phyloP scores from a whole-genome alignment of 2,888 invertebrate genomes.

The Agrochola macilenta region DNA sequence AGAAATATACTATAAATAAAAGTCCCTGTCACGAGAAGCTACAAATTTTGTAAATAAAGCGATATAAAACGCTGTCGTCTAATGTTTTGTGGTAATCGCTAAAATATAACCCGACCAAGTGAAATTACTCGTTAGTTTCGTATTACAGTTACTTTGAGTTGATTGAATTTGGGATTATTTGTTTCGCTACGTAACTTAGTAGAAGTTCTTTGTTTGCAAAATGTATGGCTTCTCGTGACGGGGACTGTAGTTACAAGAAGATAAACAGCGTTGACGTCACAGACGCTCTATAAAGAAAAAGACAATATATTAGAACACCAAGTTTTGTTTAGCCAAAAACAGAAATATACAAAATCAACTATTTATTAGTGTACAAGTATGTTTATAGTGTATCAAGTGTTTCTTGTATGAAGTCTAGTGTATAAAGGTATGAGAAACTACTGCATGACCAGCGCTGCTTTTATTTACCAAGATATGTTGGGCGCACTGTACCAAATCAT shows the following conservation, averaged over 20 bases:
- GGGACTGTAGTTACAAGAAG: background rate
- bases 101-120: too few species aligned
- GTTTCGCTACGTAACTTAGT: too few species aligned
- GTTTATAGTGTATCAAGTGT: background rate
- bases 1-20: constrained; percentile 28
- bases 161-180: too few species aligned
- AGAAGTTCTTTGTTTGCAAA: too few species aligned
- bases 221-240: too few species aligned
- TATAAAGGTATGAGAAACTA: background rate
- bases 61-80: too few species aligned
- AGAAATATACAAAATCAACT: constrained; percentile 40
- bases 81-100: too few species aligned
- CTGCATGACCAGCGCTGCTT: background rate
- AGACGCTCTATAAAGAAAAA: constrained; percentile 6
- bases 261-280: constrained; percentile 29
- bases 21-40: too few species aligned
- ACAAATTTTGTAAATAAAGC: too few species aligned
- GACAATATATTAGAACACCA: background rate
- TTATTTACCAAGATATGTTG: background rate
- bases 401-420: constrained; percentile 1
- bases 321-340: constrained; percentile 23
- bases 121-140: too few species aligned
- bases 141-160: too few species aligned
- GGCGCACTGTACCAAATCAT: background rate
- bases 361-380: constrained; percentile 10